A percentile compares a stretch with the other conserved stretches of the same genome.
phyloP scores from a whole-genome alignment of 2,888 invertebrate genomes.

The Athrips mouffetella region DNA sequence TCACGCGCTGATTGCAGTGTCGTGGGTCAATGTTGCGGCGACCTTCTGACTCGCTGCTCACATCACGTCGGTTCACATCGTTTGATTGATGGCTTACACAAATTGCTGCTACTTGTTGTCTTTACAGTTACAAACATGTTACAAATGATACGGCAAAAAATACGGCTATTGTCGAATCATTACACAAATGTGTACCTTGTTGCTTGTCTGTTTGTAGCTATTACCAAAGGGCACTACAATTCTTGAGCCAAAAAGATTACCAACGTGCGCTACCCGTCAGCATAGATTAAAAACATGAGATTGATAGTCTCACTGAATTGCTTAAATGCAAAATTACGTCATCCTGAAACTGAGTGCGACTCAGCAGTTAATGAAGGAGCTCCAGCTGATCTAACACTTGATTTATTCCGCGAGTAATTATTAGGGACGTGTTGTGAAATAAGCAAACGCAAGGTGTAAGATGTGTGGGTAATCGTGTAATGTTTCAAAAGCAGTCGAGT shows the following conservation, averaged over 20 bases:
- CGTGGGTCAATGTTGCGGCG: slow-evolving; percentile 34
- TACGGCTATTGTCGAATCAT: no score
- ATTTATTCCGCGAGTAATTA: slow-evolving; percentile 46
- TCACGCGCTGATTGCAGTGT: slow-evolving; percentile 34
- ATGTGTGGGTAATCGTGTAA: no score
- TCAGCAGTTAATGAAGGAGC: slow-evolving; percentile 29
- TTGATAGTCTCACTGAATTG: slow-evolving; percentile 43
- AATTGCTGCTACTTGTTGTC: no score
- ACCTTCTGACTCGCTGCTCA: slow-evolving; percentile 48
- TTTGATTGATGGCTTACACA: slow-evolving; percentile 24
- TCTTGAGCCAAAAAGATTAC: no score
- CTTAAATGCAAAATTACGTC: slow-evolving; percentile 46
- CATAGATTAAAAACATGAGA: slow-evolving; percentile 41
- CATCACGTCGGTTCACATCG: slow-evolving; percentile 26
- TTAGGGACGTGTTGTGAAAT: slow-evolving; percentile 45
- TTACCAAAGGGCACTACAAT: no score
- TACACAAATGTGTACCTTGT: no score
- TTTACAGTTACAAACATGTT: no score
- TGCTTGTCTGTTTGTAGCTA: no score
- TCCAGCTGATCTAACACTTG: slow-evolving; percentile 32
- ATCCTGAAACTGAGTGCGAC: no score
- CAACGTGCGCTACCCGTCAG: no score
- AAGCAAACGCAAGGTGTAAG: slow-evolving; percentile 35
- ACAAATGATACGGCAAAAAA: no score
- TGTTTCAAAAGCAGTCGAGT: slow-evolving; percentile 32